Base-by-base conservation (phyloP, 2,113 vertebrate species). In the Chaenogobius annularis region DNA sequence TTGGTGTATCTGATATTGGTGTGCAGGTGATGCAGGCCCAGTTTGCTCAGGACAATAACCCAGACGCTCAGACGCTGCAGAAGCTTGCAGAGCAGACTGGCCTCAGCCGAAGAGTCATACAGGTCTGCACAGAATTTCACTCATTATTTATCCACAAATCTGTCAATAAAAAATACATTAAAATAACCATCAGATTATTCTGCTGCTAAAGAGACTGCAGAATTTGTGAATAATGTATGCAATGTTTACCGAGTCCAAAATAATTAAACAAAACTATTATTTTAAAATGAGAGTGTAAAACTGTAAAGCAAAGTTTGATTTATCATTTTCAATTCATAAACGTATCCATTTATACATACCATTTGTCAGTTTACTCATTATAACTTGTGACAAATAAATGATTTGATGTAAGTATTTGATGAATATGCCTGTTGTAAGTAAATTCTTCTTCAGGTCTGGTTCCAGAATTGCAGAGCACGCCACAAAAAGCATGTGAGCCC, bases 21-120 rank as follows among this genome's bases (percentile, higher is more conserved):
- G n/a, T 86, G 59, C 93, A 99, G 98, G 96, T 99, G 79, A 99
- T 99, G 98, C 98, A 99, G 92, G 96, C 96, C 81, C 98, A 99
- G 81, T 99, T 99, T 91, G 96, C 98, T 89, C 98, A 98, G 93
- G 97, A 99, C 93, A 99, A 99, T 90, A 99, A 99, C 77, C 98
- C 98, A 47, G 97, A 99, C 11, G 98, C 98, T 68, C 98, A 99
- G 79, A 99, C 98, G 0, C 95, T 99, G 78, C 98, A 99, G 90
- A 99, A 98, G 76, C 91, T 99, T 85, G 97, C 97, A 2, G 98
- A 99, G 89, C 95, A 97, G 87, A 99, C 98, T 40, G 98, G 98
- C 80, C 94, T 99, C 84, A 99, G 98, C 90, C 93, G 98, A 69
- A 94, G 97, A 72, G 98, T 99, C 77, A 99, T 99, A 90, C 98